Conservation (phyloP, 2,888 invertebrate genomes). For the Lycocerus yunnanus region DNA sequence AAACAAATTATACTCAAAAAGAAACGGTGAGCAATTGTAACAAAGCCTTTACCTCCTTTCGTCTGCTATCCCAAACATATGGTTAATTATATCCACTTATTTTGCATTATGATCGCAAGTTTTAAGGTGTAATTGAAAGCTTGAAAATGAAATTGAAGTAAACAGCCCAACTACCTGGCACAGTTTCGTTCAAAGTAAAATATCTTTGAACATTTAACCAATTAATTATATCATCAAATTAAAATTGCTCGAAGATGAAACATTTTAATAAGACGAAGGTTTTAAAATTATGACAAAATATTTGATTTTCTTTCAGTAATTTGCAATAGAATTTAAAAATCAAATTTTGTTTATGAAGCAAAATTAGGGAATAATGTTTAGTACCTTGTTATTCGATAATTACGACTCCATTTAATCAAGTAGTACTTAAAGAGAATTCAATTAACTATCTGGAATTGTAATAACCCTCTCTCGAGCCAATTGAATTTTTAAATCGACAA, state of each 20-base stretch:
- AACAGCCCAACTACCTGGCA: not conserved
- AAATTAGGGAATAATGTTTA: not conserved
- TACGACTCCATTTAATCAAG: not conserved
- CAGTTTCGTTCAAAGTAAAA: not conserved
- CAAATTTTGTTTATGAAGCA: not conserved
- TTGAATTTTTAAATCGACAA: not conserved
- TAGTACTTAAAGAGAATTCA: not conserved
- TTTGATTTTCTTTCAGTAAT: not conserved
- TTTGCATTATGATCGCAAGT: too few relatives aligned
- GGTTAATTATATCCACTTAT: too few relatives aligned
- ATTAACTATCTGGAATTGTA: not conserved
- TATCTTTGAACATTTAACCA: not conserved
- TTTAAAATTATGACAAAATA: not conserved
- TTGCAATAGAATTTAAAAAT: not conserved
- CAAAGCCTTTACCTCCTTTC: too few relatives aligned
- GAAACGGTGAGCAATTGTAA: too few relatives aligned
- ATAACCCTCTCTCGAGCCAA: not conserved
- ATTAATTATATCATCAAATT: not conserved
- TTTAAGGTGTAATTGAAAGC: not conserved
- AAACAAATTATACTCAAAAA: too few relatives aligned
- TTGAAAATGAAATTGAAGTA: not conserved
- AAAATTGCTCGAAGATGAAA: not conserved
- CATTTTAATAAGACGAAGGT: not conserved
- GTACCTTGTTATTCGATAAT: not conserved
- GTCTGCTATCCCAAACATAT: too few relatives aligned